Base-by-base conservation (phyloP, 2,797 vertebrate species). In the Acanthurus tractus region DNA sequence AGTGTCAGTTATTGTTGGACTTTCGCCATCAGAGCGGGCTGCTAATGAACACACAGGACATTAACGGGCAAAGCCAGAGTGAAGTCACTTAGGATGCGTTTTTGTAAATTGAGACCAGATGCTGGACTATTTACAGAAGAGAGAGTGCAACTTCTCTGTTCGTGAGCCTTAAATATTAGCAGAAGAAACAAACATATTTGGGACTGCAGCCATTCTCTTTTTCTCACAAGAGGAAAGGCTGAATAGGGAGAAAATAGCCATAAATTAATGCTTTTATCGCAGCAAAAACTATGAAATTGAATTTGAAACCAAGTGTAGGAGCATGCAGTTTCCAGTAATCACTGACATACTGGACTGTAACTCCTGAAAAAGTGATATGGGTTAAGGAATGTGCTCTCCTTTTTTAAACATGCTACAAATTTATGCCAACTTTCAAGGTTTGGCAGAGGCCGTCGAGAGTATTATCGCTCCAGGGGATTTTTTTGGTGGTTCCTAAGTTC, bases 41-140 rank as follows among this genome's bases (percentile, higher is more conserved):
- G 68, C 76, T 81, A 76, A 77, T 46, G 17, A 57, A 66, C 22
- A 49, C 45, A 1, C 36, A 49, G 62, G 63, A 70, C 48, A 59
- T 62, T 76, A 84, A 82, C 74, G 25, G 23, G 22, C 23, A 53
- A 29, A 69, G 53, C 58, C 68, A 66, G 38, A 45, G 56, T 40
- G 8, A 66, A 86, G 40, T 65, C 72, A 67, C 54, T 82, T 78
- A 74, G 62, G 75, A 82, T 76, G 76, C 65, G 52, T 34, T 73
- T 54, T 52, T 63, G 55, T 76, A 83, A 70, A 78, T 90, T 81
- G 78, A 83, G 70, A 68, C 49, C 59, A 22, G 29, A 44, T 20
- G 17, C 54, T 36, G 6, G 8, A 68, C 58, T 73, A n/a, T 81
- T 85, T 63, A 59, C 46, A 36, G 52, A 40, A 25, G 14, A 57